A percentile compares a stretch with the other conserved stretches of the same genome.
Conservation (phyloP, 2,113 vertebrate species). For the Ramphastos sulfuratus region DNA sequence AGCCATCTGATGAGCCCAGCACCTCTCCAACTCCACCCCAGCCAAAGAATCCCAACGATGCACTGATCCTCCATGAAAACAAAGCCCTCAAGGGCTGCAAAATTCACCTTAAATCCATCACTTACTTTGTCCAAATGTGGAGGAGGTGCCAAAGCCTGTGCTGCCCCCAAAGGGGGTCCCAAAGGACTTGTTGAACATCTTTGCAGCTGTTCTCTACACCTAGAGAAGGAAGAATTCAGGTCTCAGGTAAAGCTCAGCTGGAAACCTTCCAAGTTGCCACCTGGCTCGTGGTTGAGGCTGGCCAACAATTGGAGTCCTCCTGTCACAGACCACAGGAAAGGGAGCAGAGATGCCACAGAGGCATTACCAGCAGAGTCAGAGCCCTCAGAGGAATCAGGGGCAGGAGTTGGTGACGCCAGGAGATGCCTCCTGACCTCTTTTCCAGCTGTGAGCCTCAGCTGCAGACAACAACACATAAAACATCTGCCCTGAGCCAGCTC, state of each 20-base stretch:
- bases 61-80: rapidly evolving
- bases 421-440: too few species aligned
- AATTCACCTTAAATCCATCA: neutral
- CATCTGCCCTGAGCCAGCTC: neutral
- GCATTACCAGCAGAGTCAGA: neutral
- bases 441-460: too few species aligned
- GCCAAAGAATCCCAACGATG: rapidly evolving
- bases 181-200: slow-evolving; percentile 98
- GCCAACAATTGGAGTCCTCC: neutral
- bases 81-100: rapidly evolving
- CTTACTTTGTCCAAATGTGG: slow-evolving; percentile 96
- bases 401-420: too few species aligned
- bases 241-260: neutral
- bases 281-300: rapidly evolving
- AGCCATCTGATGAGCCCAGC: neutral
- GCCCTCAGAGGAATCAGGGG: rapidly evolving
- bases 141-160: slow-evolving; percentile 89
- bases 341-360: too few species aligned
- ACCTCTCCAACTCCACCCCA: too few species aligned
- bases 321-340: too few species aligned
- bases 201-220: slow-evolving; percentile 71
- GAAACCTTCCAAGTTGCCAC: neutral
- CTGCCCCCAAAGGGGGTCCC: slow-evolving; percentile 90
- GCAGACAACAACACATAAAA: too few species aligned
- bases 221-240: slow-evolving; percentile 39